Evolutionary conservation across 23 tunicate species (phyloP).

Genomic region (Halocynthia aurantium): DNA sequence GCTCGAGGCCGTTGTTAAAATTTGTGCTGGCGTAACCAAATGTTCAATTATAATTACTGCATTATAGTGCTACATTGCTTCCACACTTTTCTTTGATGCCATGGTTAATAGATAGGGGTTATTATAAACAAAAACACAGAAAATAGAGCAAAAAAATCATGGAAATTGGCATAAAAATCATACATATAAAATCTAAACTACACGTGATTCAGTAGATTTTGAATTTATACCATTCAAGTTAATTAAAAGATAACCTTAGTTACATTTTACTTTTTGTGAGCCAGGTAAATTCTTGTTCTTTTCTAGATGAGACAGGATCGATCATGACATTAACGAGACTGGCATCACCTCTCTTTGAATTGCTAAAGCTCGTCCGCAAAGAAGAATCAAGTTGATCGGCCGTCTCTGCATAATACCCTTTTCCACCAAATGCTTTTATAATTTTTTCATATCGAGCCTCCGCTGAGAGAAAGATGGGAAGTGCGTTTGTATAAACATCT

Average conservation of each 20-base stretch:
- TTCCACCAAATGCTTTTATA: conserved; percentile 77
- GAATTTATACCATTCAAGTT: neutral
- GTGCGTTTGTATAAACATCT: conserved; percentile 45
- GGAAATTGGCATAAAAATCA: too few species aligned
- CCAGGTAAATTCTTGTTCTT: conserved; percentile 82
- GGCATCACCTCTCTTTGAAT: conserved; percentile 10
- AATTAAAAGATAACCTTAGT: neutral
- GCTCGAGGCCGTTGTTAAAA: too few species aligned
- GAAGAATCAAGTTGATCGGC: conserved; percentile 50
- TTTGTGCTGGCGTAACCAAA: too few species aligned
- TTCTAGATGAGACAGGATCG: conserved; percentile 59
- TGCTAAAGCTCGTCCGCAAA: conserved; percentile 23
- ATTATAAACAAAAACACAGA: too few species aligned
- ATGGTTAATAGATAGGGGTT: too few species aligned
- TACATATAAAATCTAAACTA: too few species aligned
- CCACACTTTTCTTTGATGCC: too few species aligned
- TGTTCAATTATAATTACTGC: too few species aligned
- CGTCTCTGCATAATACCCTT: conserved; percentile 57
- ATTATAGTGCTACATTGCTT: too few species aligned
- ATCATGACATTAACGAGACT: conserved; percentile 80
- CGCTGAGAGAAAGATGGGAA: conserved; percentile 67
- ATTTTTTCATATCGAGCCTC: conserved; percentile 65
- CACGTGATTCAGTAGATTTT: neutral
- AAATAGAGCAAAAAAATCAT: too few species aligned
- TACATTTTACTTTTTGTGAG: conserved; percentile 83